These are phyloP conservation scores for Argentina silus DNA, from an alignment of 2,797 vertebrate species.

Conservation along the genomic window DNA sequence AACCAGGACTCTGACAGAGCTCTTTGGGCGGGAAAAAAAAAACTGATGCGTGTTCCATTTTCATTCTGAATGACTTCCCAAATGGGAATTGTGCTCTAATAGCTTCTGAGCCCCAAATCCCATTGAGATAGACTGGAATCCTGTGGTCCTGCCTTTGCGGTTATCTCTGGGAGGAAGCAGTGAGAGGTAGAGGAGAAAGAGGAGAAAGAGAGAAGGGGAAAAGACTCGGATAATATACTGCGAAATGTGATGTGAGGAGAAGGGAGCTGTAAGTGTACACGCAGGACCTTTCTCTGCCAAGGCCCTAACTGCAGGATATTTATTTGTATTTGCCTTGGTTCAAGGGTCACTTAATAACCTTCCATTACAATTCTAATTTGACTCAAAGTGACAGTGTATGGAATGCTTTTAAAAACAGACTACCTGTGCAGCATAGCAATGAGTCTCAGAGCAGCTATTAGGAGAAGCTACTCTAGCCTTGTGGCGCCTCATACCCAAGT, in stretches of 20 bases:
- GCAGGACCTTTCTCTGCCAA: conserved; percentile 1
- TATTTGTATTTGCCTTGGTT: conserved; percentile 54
- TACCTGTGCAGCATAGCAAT: conserved; percentile 57
- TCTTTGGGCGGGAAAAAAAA: conserved; percentile 43
- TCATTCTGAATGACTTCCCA: background rate
- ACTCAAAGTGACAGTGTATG: conserved; percentile 63
- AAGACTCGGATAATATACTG: conserved; percentile 38
- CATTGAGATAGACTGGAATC: conserved; percentile 46
- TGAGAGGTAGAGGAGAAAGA: conserved; percentile 13
- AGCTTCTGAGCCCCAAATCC: conserved; percentile 56
- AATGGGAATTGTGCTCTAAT: conserved; percentile 49
- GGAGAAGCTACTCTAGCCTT: conserved; percentile 19
- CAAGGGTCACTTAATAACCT: conserved; percentile 64
- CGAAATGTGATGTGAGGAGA: background rate
- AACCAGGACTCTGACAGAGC: conserved; percentile 28
- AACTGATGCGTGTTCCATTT: conserved; percentile 39
- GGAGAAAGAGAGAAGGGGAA: background rate
- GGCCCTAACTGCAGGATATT: conserved; percentile 43
- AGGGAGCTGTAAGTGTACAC: background rate
- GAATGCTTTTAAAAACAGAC: conserved; percentile 47
- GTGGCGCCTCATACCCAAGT: conserved; percentile 7
- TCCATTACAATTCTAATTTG: conserved; percentile 62
- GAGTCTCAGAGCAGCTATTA: conserved; percentile 30
- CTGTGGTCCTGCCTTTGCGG: conserved; percentile 25
- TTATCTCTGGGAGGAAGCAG: conserved; percentile 23